Evolutionary conservation across 2,113 vertebrate genomes (phyloP).

Genomic region (Lasiurus cinereus): DNA sequence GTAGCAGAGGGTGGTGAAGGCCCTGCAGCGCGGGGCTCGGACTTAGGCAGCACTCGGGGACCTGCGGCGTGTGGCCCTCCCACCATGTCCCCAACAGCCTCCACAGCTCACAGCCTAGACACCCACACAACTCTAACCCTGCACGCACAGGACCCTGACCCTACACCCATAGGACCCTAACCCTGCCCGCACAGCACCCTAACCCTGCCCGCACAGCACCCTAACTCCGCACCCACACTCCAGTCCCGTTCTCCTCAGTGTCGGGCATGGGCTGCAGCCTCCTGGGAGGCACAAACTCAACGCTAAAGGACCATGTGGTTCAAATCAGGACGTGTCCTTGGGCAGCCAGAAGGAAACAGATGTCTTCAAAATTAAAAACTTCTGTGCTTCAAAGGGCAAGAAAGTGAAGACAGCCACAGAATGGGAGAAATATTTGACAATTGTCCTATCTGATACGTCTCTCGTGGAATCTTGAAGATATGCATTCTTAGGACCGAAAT

Average conservation of each 20-base stretch:
- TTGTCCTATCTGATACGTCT: rapidly evolving
- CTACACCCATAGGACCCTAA: too few relatives aligned
- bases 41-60: not conserved
- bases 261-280: not conserved
- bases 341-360: not conserved
- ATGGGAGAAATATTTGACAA: rapidly evolving
- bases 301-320: rapidly evolving
- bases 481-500: rapidly evolving
- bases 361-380: rapidly evolving
- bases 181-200: not conserved
- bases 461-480: rapidly evolving
- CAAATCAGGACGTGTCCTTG: not conserved
- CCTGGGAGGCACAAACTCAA: rapidly evolving
- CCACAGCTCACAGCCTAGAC: not conserved
- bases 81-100: too few relatives aligned
- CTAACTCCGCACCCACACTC: too few relatives aligned
- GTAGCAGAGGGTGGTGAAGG: conserved; percentile 96
- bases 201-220: too few relatives aligned
- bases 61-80: rapidly evolving
- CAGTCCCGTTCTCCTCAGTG: too few relatives aligned
- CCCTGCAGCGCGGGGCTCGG: conserved; percentile 84
- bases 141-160: too few relatives aligned
- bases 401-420: rapidly evolving
- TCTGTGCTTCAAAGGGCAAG: too few relatives aligned
- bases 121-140: not conserved